Percentiles rank a stretch among this genome's conserved stretches.
These are phyloP conservation scores for Drosophila guanche DNA, from an alignment of 1,140 invertebrate species.

Conservation along the genomic window DNA sequence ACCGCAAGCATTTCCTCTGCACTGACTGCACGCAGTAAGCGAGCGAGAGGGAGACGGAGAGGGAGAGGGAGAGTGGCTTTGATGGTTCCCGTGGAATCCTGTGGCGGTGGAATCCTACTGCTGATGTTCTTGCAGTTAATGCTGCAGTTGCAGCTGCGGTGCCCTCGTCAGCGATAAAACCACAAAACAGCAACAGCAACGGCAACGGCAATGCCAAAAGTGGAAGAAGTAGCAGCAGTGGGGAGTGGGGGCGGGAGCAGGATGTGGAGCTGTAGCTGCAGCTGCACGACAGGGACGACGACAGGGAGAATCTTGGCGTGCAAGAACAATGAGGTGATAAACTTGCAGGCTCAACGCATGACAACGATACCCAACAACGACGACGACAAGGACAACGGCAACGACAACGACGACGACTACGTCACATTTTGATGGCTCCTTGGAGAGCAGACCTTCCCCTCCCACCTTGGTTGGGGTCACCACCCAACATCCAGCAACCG, in stretches of 20 bases:
- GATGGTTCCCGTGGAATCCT: slow-evolving; percentile 29
- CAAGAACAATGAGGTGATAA: slow-evolving; percentile 82
- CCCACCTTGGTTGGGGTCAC: slow-evolving; percentile 29
- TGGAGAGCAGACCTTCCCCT: slow-evolving; percentile 60
- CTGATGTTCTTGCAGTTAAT: slow-evolving; percentile 14
- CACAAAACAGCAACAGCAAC: slow-evolving; percentile 51
- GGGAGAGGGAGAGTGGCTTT: slow-evolving; percentile 16
- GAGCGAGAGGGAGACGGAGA: not conserved
- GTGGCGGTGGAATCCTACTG: slow-evolving; percentile 17
- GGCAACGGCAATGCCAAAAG: not conserved
- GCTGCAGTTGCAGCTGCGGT: slow-evolving; percentile 47
- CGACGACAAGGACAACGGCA: slow-evolving; percentile 19
- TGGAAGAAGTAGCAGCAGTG: not conserved
- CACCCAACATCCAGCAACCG: not conserved
- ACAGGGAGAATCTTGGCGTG: slow-evolving; percentile 62
- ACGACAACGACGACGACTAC: slow-evolving; percentile 24
- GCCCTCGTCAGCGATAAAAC: slow-evolving; percentile 50
- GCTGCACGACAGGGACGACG: slow-evolving; percentile 36
- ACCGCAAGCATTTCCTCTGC: slow-evolving; percentile 24
- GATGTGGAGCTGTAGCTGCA: not conserved
- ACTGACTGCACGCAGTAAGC: not conserved
- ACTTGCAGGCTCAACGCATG: slow-evolving; percentile 79
- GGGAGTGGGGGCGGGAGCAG: not conserved
- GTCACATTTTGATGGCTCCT: slow-evolving; percentile 77
- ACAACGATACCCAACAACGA: slow-evolving; percentile 57